Evolutionary conservation across 2,888 invertebrate species (phyloP), one percentile per base, ranked within the genome.

Genomic region (Aplocera efformata): DNA sequence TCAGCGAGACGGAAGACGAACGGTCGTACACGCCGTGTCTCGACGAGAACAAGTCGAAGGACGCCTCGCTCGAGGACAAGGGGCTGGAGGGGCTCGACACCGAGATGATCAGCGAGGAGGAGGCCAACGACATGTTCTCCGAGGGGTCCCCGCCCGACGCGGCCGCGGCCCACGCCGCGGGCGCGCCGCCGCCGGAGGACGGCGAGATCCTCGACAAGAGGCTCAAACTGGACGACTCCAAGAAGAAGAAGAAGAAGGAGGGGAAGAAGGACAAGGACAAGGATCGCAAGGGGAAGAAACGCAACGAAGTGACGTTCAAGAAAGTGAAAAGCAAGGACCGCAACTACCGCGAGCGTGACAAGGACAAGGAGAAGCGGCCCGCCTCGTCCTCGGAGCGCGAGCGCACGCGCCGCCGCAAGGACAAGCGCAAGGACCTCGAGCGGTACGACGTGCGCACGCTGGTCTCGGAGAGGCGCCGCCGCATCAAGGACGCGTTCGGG

Each of bases 401-500:
- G 71, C 72, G 68, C 83, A 64, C 67, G 55, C 64, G 67, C 60
- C 81, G 67, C 67, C 83, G 72, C 60, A 85, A 65, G 56, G 88
- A 77, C 48, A 94, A 93, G 63, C 89, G 95, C 8, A 93, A 94
- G 63, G 96, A 96, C 63, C 79, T 96, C 32, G 94, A 94, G 60
- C 90, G 96, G 1, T 96, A 96, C 72, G 93, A 96, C 81, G 96
- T 96, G 6, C 89, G 96, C 25, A 92, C 93, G 47, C 83, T 96
- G 23, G 93, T 96, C 6, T 90, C 92, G 3, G 93, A 93, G 48
- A 92, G 92, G 56, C 91, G 92, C 0, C 82, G 90, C 42, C 85
- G 89, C 22, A 84, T 90, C 37, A 94, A 93, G 74, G 95, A 95
- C 75, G 91, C 93, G 33, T 95, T 95, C 77, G 95, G 95, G 0